phyloP scores from a whole-genome alignment of 2,113 vertebrate genomes.

The Cichladusa arquata region DNA sequence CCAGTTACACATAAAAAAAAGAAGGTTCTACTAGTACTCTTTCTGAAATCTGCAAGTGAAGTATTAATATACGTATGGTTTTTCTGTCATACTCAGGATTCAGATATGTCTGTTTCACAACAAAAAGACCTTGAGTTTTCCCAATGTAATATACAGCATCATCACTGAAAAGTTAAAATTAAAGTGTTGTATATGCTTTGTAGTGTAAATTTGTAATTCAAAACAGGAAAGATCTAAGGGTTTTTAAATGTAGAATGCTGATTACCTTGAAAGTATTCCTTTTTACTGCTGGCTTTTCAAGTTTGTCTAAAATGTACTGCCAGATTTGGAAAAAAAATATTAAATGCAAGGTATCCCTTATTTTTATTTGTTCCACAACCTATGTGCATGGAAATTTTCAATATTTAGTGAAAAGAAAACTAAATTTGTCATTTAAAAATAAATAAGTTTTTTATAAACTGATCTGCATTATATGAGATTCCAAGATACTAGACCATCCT shows the following conservation, averaged over 20 bases:
- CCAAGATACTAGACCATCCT: background rate
- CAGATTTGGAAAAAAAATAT: background rate
- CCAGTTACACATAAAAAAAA: background rate
- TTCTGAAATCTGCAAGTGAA: background rate
- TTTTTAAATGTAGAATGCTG: background rate
- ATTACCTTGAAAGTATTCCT: background rate
- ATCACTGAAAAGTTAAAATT: background rate
- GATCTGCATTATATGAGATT: background rate
- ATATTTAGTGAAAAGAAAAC: background rate
- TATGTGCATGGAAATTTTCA: background rate
- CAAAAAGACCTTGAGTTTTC: background rate
- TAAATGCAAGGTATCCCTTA: background rate
- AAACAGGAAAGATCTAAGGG: background rate
- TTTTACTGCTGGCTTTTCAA: background rate
- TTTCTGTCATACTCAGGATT: background rate
- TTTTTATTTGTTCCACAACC: background rate
- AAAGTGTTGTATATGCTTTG: background rate
- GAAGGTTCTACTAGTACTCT: background rate
- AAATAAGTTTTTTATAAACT: background rate
- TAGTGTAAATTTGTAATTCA: background rate
- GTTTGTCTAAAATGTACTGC: background rate
- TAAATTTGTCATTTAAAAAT: background rate
- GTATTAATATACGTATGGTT: background rate
- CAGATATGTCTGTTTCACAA: background rate
- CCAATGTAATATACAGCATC: background rate